Evolutionary conservation across 2,113 vertebrate species (phyloP).

Genomic region (Lamprotornis superbus): DNA sequence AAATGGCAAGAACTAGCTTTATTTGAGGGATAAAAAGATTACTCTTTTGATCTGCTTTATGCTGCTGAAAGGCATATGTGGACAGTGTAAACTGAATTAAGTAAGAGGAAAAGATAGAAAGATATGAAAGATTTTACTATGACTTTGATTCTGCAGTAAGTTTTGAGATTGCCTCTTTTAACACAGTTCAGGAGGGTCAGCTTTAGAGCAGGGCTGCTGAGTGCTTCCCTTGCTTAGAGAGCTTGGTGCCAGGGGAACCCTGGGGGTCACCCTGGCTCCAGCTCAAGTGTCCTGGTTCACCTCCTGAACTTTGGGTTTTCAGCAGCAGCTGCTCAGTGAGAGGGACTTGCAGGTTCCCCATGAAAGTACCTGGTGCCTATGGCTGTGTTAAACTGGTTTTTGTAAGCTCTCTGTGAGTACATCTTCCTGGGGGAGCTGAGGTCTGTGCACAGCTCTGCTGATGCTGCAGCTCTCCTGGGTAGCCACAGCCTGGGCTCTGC

Average conservation of each 20-base stretch:
- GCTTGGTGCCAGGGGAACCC: neutral
- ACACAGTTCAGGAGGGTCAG: neutral
- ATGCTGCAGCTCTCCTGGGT: rapidly evolving
- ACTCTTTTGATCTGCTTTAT: neutral
- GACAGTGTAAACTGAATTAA: neutral
- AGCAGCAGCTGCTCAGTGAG: neutral
- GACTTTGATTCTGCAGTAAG: neutral
- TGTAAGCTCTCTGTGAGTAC: neutral
- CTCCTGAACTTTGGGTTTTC: neutral
- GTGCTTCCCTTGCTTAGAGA: neutral
- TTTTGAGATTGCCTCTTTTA: neutral
- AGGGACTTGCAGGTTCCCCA: neutral
- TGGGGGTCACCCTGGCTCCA: neutral
- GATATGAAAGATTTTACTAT: neutral
- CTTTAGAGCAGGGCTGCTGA: neutral
- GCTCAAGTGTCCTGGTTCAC: neutral
- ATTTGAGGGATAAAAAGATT: neutral
- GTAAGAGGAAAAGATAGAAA: neutral
- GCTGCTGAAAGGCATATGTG: neutral
- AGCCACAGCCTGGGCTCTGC: neutral
- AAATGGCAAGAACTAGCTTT: neutral
- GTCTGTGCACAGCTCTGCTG: neutral
- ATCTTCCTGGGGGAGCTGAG: neutral
- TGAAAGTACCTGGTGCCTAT: too few relatives aligned
- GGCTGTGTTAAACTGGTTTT: neutral